Evolutionary conservation across 1,140 invertebrate species (phyloP), one percentile per base, ranked within the genome.

Genomic region (Palaemon carinicauda): DNA sequence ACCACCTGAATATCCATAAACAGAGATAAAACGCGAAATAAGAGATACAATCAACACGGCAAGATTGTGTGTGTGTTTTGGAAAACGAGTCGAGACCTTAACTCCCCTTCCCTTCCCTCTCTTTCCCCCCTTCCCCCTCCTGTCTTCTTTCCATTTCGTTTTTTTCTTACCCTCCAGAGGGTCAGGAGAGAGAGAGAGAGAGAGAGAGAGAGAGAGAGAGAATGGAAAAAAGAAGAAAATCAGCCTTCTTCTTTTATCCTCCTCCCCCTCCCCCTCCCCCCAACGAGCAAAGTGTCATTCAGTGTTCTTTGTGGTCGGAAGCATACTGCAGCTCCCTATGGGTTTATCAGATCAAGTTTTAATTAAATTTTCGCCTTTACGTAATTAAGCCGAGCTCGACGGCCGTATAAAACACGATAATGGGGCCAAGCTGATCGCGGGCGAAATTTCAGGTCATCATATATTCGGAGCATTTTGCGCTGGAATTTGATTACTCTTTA

Each of bases 271-370:
- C 41, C 12, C 41, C 41, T 41, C 41, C 41, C 12, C 41, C 41
- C 41, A 12, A n/a, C 12, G 41, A 41, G 41, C 7, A 41, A 41
- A 41, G 82, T 85, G 82, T 85, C 82, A 85, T 85, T 85, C 82
- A 85, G 65, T 56, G 77, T 87, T 87, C 84, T 87, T 80, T 87
- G 84, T 80, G 78, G 84, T 87, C 84, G 87, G 87, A 84, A 88
- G 87, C 87, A 88, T 88, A 88, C 71, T 82, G 81, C 87, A 82
- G 87, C 69, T 82, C 87, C 87, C 87, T 82, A 82, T 88, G 87
- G 81, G 87, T 88, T 88, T 88, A 88, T 88, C 87, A 83, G 87
- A 88, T 88, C 87, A 88, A 88, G 87, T 88, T 88, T 88, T 88
- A 88, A 88, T 88, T 88, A 88, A 88, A 88, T 88, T 88, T 88